Conservation (phyloP, 2,797 vertebrate genomes). For the Tokudaia tokunoshimensis region DNA sequence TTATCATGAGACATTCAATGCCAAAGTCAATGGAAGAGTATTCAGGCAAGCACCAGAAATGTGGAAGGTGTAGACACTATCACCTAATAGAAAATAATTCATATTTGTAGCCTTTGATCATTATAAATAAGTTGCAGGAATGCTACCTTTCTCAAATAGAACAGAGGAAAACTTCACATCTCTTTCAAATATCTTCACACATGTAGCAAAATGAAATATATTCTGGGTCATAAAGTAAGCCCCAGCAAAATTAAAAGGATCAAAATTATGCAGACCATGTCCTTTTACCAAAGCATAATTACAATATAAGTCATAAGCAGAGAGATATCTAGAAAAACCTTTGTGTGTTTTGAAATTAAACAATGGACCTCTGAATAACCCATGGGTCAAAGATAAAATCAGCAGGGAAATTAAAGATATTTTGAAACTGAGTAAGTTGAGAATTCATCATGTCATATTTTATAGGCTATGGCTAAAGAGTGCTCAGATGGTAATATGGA, state of each 20-base stretch:
- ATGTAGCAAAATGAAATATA: background rate
- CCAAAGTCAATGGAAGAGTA: background rate
- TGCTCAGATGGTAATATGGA: background rate
- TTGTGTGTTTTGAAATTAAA: conserved; percentile 54
- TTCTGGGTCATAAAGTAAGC: background rate
- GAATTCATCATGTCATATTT: background rate
- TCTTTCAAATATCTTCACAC: background rate
- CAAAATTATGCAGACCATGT: background rate
- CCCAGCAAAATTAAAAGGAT: background rate
- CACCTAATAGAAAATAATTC: background rate
- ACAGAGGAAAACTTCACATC: background rate
- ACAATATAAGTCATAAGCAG: conserved; percentile 6
- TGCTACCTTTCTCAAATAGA: conserved; percentile 1
- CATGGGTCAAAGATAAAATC: conserved; percentile 35
- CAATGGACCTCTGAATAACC: conserved; percentile 9
- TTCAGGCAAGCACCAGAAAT: background rate
- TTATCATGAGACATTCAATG: background rate
- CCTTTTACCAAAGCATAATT: conserved; percentile 23
- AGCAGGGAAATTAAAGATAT: conserved; percentile 18
- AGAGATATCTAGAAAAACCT: conserved; percentile 1
- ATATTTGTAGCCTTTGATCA: background rate
- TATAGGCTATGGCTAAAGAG: background rate
- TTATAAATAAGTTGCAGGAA: background rate
- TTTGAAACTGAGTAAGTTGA: conserved; percentile 10
- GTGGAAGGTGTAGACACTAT: background rate